These are phyloP conservation scores for Polydesmus complanatus DNA, from an alignment of 2,888 invertebrate species.

Conservation along the genomic window DNA sequence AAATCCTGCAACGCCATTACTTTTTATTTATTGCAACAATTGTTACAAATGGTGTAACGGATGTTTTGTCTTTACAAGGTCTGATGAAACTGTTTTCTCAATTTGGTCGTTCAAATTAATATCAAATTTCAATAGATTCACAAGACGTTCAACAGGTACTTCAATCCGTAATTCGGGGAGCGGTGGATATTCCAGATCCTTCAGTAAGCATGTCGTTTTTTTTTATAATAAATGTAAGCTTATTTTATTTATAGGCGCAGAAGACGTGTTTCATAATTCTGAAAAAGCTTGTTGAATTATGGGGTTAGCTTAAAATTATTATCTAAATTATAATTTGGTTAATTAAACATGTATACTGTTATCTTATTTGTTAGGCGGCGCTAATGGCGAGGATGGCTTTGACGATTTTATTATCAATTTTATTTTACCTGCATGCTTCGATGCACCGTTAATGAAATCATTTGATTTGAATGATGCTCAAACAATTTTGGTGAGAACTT, in stretches of 20 bases:
- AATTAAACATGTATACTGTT: not conserved
- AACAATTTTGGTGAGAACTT: constrained; percentile 30
- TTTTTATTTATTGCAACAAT: constrained; percentile 38
- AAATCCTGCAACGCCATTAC: constrained; percentile 37
- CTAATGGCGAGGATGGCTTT: constrained; percentile 34
- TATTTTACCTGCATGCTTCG: constrained; percentile 40
- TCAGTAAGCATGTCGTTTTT: constrained; percentile 26
- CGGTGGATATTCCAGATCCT: constrained; percentile 38
- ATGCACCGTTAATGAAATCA: constrained; percentile 37
- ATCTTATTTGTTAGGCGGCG: constrained; percentile 25
- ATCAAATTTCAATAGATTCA: constrained; percentile 23
- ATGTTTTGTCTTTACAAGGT: constrained; percentile 32
- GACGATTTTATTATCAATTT: constrained; percentile 38
- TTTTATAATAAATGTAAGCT: not conserved
- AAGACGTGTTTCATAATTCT: constrained; percentile 38
- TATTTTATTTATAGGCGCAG: constrained; percentile 31
- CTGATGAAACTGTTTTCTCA: not conserved
- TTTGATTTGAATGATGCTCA: constrained; percentile 41
- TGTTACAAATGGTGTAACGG: constrained; percentile 36
- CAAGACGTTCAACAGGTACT: constrained; percentile 31
- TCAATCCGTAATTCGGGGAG: constrained; percentile 38
- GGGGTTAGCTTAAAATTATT: constrained; percentile 31
- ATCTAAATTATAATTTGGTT: not conserved
- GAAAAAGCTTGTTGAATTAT: constrained; percentile 35
- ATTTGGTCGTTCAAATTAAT: constrained; percentile 8